Evolutionary conservation across 2,113 vertebrate genomes (phyloP), one percentile per base, ranked within the genome.

Genomic region (Pelecanus crispus): DNA sequence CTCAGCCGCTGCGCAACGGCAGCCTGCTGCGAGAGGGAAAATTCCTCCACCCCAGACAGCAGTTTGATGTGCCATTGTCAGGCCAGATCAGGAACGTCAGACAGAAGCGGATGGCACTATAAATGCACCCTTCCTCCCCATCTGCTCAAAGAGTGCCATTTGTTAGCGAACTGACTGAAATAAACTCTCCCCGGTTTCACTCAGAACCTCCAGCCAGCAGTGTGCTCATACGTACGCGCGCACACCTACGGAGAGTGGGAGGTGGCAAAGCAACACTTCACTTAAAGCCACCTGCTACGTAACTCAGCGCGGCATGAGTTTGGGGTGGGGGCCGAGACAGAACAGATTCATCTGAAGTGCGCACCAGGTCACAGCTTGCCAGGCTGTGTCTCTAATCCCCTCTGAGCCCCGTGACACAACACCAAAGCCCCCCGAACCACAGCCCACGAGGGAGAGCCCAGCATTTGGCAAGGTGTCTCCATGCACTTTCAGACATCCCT

Each of bases 181-280:
- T 47, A n/a, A 67, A 26, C 13, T 4, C 40, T 22, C 45, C 15
- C 29, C 1, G 2, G 8, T 18, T 61, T 18, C 47, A 4, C 40
- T 10, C 40, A 4, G 47, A 28, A 2, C 29, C 47, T 8, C 26
- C 65, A 8, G 42, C 58, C 45, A 68, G 61, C 47, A 20, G 28
- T 31, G 6, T 0, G 13, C 52, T 31, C 44, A 1, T 5, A 8
- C 32, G 3, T 1, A 17, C 1, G 4, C 44, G n/a, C 75, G 25
- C 40, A 19, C 67, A 25, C 77, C 49, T 31, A 38, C 13, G 5
- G 47, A 1, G 10, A 32, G 47, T 1, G 74, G 65, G 40, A 62
- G 65, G 28, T 32, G 45, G 55, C 28, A 70, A 21, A 61, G 55
- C 26, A 32, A 14, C 47, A 1, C 34, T 45, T 29, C 0, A 2